These are phyloP conservation scores for Kradibia gibbosae DNA, from an alignment of 1,140 invertebrate genomes.

Conservation along the genomic window DNA sequence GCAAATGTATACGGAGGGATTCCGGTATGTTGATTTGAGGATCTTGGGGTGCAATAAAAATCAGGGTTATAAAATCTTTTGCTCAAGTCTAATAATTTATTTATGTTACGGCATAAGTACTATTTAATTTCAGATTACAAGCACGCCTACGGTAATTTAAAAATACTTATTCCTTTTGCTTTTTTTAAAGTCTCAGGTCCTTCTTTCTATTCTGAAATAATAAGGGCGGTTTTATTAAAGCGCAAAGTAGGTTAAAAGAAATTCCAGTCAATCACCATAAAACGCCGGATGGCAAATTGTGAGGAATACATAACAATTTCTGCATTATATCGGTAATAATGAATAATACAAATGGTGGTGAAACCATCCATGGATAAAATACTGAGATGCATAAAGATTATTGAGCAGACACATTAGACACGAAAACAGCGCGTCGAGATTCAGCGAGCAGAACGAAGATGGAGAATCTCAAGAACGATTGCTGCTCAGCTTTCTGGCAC, in stretches of 20 bases:
- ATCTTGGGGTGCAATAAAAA: conserved; percentile 49
- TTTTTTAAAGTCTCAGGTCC: no score
- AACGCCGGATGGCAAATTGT: no score
- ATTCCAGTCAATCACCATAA: no score
- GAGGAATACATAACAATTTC: no score
- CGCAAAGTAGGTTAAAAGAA: background rate
- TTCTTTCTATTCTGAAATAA: no score
- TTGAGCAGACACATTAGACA: background rate
- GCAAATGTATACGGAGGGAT: conserved; percentile 56
- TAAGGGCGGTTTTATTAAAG: no score
- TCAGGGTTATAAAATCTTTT: background rate
- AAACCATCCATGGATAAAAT: no score
- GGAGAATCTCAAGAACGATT: background rate
- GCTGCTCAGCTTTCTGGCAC: conserved; percentile 50
- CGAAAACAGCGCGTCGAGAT: background rate
- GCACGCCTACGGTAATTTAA: no score
- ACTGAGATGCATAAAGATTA: background rate
- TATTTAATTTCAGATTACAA: background rate
- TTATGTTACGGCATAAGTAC: background rate
- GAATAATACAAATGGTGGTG: no score
- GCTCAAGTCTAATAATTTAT: conserved; percentile 2
- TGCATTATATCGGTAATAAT: no score
- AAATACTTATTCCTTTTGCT: no score
- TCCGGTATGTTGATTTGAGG: conserved; percentile 58
- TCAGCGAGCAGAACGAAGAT: conserved; percentile 6